A percentile compares a stretch with the other conserved stretches of the same genome.
Conservation (phyloP, 2,797 vertebrate genomes). For the Euphonia xanthogaster region DNA sequence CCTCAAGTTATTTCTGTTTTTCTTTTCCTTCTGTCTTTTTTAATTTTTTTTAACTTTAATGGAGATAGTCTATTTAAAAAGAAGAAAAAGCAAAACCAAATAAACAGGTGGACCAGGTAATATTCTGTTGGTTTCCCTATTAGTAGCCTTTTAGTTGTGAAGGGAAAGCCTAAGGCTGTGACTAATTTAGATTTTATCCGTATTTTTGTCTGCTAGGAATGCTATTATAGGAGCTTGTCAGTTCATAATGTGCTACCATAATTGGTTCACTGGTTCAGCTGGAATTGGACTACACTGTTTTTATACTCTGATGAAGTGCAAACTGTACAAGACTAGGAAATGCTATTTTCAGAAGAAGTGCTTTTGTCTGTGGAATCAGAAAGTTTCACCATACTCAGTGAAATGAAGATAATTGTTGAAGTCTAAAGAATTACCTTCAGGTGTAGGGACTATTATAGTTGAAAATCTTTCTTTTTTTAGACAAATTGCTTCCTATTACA, state of each 20-base stretch:
- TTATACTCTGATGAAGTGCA: background rate
- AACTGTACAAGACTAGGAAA: background rate
- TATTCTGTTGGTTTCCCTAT: background rate
- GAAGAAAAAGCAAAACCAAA: background rate
- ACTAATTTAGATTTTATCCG: background rate
- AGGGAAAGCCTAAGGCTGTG: background rate
- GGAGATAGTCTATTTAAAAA: background rate
- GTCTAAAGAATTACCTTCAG: background rate
- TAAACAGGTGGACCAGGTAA: background rate
- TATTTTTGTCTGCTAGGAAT: background rate
- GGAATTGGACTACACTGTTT: background rate
- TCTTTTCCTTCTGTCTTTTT: no score
- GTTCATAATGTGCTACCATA: background rate
- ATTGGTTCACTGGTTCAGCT: background rate
- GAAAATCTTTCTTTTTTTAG: background rate
- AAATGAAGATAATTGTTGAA: background rate
- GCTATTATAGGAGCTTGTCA: background rate
- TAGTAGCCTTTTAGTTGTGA: background rate
- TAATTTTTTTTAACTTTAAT: background rate
- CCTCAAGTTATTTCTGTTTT: rapidly evolving
- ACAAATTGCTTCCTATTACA: background rate
- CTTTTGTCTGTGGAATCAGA: background rate
- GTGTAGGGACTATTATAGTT: background rate
- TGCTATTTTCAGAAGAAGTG: background rate
- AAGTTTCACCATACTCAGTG: background rate